These are phyloP conservation scores for Cotesia chilonis DNA, from an alignment of 1,140 invertebrate genomes.

Conservation along the genomic window DNA sequence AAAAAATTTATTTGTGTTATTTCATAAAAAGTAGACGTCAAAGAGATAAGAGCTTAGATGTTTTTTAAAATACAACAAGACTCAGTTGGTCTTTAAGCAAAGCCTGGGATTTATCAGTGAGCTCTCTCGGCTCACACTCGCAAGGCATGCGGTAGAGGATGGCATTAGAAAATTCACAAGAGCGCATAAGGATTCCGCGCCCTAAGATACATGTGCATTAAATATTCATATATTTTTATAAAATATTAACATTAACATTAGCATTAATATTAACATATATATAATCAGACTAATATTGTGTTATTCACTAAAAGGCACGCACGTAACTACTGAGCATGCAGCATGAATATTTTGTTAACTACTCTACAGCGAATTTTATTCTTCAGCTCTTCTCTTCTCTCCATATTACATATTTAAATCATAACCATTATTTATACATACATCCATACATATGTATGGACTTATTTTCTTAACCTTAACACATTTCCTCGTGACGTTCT, in stretches of 20 bases:
- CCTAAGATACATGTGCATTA: slow-evolving; percentile 19
- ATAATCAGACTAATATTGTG: slow-evolving; percentile 12
- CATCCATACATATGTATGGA: neutral
- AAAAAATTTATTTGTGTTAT: neutral
- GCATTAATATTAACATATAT: slow-evolving; percentile 7
- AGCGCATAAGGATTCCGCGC: slow-evolving; percentile 12
- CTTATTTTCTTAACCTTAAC: neutral
- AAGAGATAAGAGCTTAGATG: too few relatives aligned
- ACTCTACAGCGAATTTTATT: slow-evolving; percentile 32
- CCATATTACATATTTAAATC: slow-evolving; percentile 8
- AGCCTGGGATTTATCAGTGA: slow-evolving; percentile 25
- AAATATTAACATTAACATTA: too few relatives aligned
- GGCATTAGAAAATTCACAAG: slow-evolving; percentile 33
- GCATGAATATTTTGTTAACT: slow-evolving; percentile 50
- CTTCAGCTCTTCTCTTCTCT: slow-evolving; percentile 18
- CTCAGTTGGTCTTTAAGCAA: slow-evolving; percentile 12
- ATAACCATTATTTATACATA: slow-evolving; percentile 6
- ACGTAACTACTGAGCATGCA: slow-evolving; percentile 38
- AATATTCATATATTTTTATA: slow-evolving; percentile 20
- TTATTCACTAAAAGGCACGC: slow-evolving; percentile 30
- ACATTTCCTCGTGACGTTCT: slow-evolving; percentile 1
- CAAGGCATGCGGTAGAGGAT: slow-evolving; percentile 28
- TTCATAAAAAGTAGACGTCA: neutral
- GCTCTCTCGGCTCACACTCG: neutral
- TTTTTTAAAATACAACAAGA: slow-evolving; percentile 3